Conservation (phyloP, 2,888 invertebrate species). For the Scaptodrosophila latifasciaeformis region DNA sequence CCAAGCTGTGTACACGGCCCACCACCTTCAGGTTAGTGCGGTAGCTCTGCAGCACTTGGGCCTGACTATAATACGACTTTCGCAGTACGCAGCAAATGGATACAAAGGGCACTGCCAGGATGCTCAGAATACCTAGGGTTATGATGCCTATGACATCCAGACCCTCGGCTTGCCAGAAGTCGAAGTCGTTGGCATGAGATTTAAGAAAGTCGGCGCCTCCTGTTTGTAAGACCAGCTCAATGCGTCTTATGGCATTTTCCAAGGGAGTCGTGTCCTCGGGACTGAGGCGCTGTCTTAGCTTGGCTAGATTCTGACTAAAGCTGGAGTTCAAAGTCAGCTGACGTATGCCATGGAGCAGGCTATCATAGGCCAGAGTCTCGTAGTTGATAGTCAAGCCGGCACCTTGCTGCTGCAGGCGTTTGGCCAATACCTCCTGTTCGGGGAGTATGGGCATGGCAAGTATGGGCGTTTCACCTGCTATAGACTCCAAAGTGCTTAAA, state of each 20-base stretch:
- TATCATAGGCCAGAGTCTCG: conserved; percentile 73
- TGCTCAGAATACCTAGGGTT: conserved; percentile 61
- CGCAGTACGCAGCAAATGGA: conserved; percentile 70
- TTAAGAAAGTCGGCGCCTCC: conserved; percentile 71
- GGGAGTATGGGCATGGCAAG: conserved; percentile 77
- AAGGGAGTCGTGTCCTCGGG: conserved; percentile 56
- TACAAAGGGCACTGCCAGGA: conserved; percentile 72
- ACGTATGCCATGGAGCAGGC: conserved; percentile 71
- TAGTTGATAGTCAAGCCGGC: conserved; percentile 72
- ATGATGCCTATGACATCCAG: conserved; percentile 73
- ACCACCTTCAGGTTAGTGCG: conserved; percentile 36
- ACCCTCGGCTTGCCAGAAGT: conserved; percentile 69
- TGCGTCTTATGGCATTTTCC: conserved; percentile 65
- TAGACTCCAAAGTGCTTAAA: conserved; percentile 77
- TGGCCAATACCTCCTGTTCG: conserved; percentile 76
- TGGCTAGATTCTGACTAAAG: conserved; percentile 47
- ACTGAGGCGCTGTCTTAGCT: conserved; percentile 44
- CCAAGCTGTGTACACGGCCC: conserved; percentile 45
- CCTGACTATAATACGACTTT: conserved; percentile 62
- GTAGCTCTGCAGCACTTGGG: conserved; percentile 33
- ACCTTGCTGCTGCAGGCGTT: conserved; percentile 73
- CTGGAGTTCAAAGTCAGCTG: conserved; percentile 71
- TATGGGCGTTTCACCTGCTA: conserved; percentile 76
- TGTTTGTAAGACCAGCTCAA: conserved; percentile 70
- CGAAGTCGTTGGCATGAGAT: conserved; percentile 68